Conservation (phyloP, 2,888 invertebrate genomes). For the Auanema freiburgensis region DNA sequence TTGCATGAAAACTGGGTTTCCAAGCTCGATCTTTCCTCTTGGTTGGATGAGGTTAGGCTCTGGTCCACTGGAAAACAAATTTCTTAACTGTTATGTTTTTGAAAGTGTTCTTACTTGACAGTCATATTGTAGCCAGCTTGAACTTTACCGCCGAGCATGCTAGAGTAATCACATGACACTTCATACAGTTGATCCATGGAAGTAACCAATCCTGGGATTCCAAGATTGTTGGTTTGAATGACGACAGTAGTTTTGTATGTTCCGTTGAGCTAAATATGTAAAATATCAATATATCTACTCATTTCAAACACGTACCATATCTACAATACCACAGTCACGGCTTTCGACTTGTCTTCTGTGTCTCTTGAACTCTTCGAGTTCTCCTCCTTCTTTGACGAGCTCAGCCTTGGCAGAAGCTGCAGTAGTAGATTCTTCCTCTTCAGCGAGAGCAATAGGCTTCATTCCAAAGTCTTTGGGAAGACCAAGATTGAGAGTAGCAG, state of each 20-base stretch:
- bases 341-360: conserved; percentile 51
- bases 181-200: conserved; percentile 64
- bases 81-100: neutral
- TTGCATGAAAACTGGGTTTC: conserved; percentile 64
- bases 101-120: conserved; percentile 42
- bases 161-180: conserved; percentile 58
- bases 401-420: conserved; percentile 17
- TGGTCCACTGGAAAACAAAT: conserved; percentile 52
- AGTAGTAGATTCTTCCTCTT: conserved; percentile 35
- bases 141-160: conserved; percentile 61
- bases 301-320: conserved; percentile 38
- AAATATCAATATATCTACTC: no score
- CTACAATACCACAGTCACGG: conserved; percentile 61
- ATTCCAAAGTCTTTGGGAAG: conserved; percentile 63
- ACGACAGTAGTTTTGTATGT: conserved; percentile 63
- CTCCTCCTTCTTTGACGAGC: conserved; percentile 26
- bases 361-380: conserved; percentile 40
- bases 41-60: conserved; percentile 62
- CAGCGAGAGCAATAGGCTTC: conserved; percentile 56
- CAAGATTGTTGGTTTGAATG: conserved; percentile 64
- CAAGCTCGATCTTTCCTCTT: conserved; percentile 63
- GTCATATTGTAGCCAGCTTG: conserved; percentile 60
- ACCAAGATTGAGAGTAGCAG: conserved; percentile 59
- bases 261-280: conserved; percentile 55
- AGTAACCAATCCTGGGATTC: conserved; percentile 64